These are phyloP conservation scores for Phrynocephalus forsythii DNA, from an alignment of 2,797 vertebrate species.

Conservation along the genomic window DNA sequence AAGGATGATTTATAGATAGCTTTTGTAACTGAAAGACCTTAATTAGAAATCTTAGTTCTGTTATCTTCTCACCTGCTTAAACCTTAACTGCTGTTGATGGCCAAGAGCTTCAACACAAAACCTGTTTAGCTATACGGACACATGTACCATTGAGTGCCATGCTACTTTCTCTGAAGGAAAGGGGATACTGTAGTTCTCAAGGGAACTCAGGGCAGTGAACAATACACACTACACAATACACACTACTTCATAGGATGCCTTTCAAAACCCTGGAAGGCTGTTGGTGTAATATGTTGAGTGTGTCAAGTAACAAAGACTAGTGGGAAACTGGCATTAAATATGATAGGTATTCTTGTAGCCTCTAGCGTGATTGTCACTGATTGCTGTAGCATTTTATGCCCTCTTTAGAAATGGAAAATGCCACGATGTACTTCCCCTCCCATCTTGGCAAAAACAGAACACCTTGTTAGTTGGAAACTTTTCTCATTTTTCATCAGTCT, in stretches of 20 bases:
- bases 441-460: conserved; percentile 69
- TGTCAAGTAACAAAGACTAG: conserved; percentile 54
- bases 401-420: conserved; percentile 75
- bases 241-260: conserved; percentile 37
- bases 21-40: neutral
- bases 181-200: too few relatives aligned
- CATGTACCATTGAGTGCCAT: neutral
- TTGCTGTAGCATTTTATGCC: conserved; percentile 69
- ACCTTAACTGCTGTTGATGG: too few relatives aligned
- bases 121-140: too few relatives aligned
- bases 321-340: conserved; percentile 20
- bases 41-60: neutral
- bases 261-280: conserved; percentile 55
- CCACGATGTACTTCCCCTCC: conserved; percentile 63
- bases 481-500: conserved; percentile 77
- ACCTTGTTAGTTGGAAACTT: conserved; percentile 71
- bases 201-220: too few relatives aligned
- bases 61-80: neutral
- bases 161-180: neutral
- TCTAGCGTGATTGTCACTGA: conserved; percentile 63
- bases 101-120: too few relatives aligned
- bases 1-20: neutral
- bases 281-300: conserved; percentile 37
- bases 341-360: conserved; percentile 50
- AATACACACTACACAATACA: too few relatives aligned